A percentile compares a stretch with the other conserved stretches of the same genome.
phyloP scores from a whole-genome alignment of 2,797 vertebrate genomes.

The Sebastes minor region DNA sequence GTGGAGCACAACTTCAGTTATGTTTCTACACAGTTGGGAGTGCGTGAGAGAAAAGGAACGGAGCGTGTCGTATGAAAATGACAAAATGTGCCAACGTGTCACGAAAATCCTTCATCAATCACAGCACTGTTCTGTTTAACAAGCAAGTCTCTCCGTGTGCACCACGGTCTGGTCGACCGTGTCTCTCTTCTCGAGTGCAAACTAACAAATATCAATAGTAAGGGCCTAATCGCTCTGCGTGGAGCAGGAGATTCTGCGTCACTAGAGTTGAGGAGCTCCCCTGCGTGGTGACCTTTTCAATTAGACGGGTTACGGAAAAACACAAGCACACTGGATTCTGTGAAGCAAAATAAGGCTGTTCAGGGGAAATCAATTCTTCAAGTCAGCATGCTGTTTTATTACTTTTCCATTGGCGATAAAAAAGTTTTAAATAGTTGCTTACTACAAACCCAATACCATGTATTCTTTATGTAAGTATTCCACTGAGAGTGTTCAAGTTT shows the following conservation, averaged over 20 bases:
- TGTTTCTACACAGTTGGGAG: background rate
- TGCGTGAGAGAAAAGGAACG: background rate
- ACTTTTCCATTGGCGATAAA: too few relatives aligned
- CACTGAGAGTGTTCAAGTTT: too few relatives aligned
- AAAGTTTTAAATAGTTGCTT: too few relatives aligned
- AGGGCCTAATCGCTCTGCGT: background rate
- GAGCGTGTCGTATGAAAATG: background rate
- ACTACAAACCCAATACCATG: too few relatives aligned
- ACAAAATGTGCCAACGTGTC: background rate
- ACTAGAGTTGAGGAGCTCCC: background rate
- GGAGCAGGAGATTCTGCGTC: background rate
- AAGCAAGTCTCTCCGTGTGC: background rate
- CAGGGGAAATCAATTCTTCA: too few relatives aligned
- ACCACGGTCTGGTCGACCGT: background rate
- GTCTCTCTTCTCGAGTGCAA: background rate
- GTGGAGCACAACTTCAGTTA: too few relatives aligned
- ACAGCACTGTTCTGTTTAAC: background rate
- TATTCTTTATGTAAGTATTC: fast-evolving
- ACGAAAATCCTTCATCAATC: background rate
- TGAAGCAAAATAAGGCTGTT: background rate
- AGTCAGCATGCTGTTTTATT: too few relatives aligned
- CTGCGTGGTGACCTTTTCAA: background rate
- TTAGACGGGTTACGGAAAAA: background rate
- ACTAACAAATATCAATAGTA: background rate
- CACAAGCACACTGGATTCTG: background rate